These are phyloP conservation scores for Lithobates sylvaticus DNA, from an alignment of 2,797 vertebrate genomes.

Conservation along the genomic window DNA sequence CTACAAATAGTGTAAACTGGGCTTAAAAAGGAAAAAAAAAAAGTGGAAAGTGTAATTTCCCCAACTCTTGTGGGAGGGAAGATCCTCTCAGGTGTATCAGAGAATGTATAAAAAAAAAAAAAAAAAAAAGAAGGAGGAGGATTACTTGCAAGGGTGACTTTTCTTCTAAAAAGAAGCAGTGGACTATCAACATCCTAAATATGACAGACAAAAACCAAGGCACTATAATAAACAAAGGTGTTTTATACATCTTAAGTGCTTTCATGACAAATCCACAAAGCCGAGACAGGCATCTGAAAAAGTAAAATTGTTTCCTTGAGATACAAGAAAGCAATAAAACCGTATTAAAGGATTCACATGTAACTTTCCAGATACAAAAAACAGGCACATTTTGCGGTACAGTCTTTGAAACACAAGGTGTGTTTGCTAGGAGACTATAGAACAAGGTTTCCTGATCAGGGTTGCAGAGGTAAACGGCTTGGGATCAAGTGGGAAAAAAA, in stretches of 20 bases:
- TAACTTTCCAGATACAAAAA: background rate
- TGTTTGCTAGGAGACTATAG: background rate
- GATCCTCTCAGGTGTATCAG: background rate
- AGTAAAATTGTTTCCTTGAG: background rate
- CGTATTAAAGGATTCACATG: background rate
- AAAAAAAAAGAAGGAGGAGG: no score
- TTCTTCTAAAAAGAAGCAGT: background rate
- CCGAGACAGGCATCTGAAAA: background rate
- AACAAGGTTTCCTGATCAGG: background rate
- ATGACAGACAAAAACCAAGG: background rate
- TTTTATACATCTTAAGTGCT: conserved; percentile 14
- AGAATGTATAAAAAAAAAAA: no score
- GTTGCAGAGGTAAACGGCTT: background rate
- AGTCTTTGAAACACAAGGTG: background rate
- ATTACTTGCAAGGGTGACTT: background rate
- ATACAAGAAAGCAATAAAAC: background rate
- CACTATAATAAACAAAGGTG: background rate
- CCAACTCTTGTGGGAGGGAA: background rate
- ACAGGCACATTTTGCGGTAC: conserved; percentile 2
- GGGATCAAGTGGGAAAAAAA: background rate
- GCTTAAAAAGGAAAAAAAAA: background rate
- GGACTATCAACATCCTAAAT: background rate
- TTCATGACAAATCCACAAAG: background rate
- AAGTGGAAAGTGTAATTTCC: no score
- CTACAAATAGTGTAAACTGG: background rate